Percentiles rank a stretch among this genome's conserved stretches.
These are phyloP conservation scores for Pseudomugil gertrudae DNA, from an alignment of 2,797 vertebrate genomes.

Conservation along the genomic window DNA sequence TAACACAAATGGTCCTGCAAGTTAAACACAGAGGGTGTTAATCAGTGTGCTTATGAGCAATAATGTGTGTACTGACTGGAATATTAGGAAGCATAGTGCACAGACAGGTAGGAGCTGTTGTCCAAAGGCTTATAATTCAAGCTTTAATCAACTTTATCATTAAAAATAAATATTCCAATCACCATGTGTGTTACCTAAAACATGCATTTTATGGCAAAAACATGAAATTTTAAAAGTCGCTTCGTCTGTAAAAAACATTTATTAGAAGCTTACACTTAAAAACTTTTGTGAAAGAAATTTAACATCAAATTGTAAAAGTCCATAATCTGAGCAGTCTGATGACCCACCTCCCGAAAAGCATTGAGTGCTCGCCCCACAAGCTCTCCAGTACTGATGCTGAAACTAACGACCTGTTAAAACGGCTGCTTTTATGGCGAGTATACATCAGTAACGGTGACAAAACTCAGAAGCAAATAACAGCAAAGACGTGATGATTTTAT, in stretches of 20 bases:
- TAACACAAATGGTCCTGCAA: conserved; percentile 30
- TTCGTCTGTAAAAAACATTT: conserved; percentile 55
- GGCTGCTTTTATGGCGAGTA: background rate
- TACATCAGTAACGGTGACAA: background rate
- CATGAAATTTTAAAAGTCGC: background rate
- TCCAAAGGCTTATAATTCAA: background rate
- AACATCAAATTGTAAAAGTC: conserved; percentile 51
- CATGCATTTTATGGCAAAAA: background rate
- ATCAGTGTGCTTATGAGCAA: conserved; percentile 34
- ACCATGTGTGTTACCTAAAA: background rate
- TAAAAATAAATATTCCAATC: background rate
- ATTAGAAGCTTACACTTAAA: conserved; percentile 64
- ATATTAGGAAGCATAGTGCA: conserved; percentile 19
- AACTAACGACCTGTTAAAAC: background rate
- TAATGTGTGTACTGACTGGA: conserved; percentile 38
- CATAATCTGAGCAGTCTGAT: conserved; percentile 1
- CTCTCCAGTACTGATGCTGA: background rate
- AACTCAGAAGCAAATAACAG: conserved; percentile 6
- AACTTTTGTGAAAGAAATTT: conserved; percentile 29
- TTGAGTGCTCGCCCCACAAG: background rate
- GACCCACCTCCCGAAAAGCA: background rate
- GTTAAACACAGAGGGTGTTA: conserved; percentile 13
- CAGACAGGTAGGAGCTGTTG: background rate
- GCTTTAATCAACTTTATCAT: background rate
- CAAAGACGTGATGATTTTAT: background rate